phyloP scores from a whole-genome alignment of 2,888 invertebrate genomes.

The Tenthredo mesomela region DNA sequence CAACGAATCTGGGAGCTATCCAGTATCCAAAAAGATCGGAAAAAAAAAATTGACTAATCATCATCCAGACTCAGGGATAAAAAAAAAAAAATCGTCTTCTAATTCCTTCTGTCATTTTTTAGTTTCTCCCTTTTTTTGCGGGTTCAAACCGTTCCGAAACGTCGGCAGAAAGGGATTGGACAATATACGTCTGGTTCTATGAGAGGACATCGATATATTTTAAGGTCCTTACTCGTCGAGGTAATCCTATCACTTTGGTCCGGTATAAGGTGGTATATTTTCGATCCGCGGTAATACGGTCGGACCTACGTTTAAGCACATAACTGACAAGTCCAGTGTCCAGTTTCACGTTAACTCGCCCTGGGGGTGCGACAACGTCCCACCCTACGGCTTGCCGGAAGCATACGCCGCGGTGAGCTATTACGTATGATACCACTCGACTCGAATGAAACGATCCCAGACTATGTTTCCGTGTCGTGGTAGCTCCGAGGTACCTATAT shows the following conservation, averaged over 20 bases:
- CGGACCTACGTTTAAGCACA: not conserved
- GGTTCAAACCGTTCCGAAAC: no score
- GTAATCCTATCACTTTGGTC: not conserved
- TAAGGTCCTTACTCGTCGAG: not conserved
- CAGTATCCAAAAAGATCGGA: not conserved
- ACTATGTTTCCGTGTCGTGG: not conserved
- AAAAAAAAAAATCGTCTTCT: no score
- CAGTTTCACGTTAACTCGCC: constrained; percentile 1
- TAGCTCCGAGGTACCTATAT: not conserved
- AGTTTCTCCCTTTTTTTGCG: no score
- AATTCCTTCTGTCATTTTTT: no score
- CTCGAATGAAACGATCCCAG: constrained; percentile 35
- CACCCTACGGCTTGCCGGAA: constrained; percentile 2
- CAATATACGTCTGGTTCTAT: no score
- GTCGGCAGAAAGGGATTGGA: no score
- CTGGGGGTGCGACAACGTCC: not conserved
- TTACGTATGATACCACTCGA: constrained; percentile 38
- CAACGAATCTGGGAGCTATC: not conserved
- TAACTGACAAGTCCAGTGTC: not conserved
- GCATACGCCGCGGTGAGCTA: constrained; percentile 32
- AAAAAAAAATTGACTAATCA: no score
- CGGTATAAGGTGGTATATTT: not conserved
- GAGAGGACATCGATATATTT: no score
- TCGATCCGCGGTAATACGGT: not conserved
- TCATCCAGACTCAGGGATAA: no score